A percentile compares a stretch with the other conserved stretches of the same genome.
phyloP scores from a whole-genome alignment of 2,797 vertebrate genomes.

The Hybognathus amarus region DNA sequence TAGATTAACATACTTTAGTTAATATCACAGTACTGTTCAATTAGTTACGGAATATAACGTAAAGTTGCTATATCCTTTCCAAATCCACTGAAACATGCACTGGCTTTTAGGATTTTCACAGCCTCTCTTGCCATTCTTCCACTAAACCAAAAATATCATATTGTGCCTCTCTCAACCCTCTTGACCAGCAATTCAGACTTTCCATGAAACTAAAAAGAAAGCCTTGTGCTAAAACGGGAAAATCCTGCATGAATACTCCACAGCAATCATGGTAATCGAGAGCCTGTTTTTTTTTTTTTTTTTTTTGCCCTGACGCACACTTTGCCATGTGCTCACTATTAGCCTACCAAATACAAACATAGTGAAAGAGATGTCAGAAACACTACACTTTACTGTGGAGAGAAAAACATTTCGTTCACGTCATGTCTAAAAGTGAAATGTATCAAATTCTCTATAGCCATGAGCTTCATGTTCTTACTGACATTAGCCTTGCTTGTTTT shows the following conservation, averaged over 20 bases:
- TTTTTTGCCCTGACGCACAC: constrained; percentile 15
- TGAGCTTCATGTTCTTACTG: background rate
- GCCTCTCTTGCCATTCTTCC: background rate
- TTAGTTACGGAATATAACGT: background rate
- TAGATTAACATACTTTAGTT: background rate
- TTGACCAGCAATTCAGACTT: constrained; percentile 32
- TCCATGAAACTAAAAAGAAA: constrained; percentile 48
- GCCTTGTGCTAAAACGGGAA: constrained; percentile 44
- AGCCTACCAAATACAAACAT: constrained; percentile 13
- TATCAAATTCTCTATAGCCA: constrained; percentile 11
- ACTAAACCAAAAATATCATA: constrained; percentile 39
- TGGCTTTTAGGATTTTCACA: constrained; percentile 14
- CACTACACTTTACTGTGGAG: background rate
- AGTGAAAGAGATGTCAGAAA: constrained; percentile 37
- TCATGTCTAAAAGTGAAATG: constrained; percentile 7
- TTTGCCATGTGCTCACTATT: constrained; percentile 41
- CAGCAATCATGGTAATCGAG: constrained; percentile 25
- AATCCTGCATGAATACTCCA: constrained; percentile 35
- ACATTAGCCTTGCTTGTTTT: constrained; percentile 23
- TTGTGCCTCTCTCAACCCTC: constrained; percentile 23
- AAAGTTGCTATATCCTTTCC: background rate
- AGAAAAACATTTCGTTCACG: background rate
- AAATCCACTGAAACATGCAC: background rate
- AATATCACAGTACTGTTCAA: background rate
- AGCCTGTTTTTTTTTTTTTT: background rate